Conservation (phyloP, 2,797 vertebrate genomes). For the Myotis planiceps region DNA sequence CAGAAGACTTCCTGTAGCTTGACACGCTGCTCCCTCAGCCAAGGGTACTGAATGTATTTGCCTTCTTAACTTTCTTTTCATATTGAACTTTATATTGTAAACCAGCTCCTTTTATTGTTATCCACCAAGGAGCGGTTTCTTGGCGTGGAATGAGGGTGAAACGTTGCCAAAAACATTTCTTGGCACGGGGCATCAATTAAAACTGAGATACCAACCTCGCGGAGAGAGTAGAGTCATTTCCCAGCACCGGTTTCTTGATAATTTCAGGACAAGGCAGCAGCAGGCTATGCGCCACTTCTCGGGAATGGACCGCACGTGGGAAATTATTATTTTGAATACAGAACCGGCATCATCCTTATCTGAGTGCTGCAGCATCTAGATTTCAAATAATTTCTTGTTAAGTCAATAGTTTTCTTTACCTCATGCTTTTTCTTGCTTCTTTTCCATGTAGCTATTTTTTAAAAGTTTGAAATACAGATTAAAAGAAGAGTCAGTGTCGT, state of each 20-base stretch:
- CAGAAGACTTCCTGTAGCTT: constrained; percentile 71
- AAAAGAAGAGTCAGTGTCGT: not conserved
- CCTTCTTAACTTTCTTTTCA: constrained; percentile 46
- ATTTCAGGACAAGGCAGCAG: not conserved
- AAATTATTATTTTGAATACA: not conserved
- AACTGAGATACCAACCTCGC: constrained; percentile 7
- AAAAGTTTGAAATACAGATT: not conserved
- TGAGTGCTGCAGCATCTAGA: no score
- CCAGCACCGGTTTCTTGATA: not conserved
- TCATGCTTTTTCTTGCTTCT: not conserved
- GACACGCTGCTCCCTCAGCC: constrained; percentile 49
- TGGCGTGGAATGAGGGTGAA: constrained; percentile 37
- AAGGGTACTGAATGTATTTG: constrained; percentile 48
- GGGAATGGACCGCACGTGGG: not conserved
- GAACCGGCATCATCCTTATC: not conserved
- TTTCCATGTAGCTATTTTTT: not conserved
- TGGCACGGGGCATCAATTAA: constrained; percentile 46
- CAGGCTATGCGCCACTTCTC: not conserved
- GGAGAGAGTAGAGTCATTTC: not conserved
- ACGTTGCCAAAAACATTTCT: constrained; percentile 46
- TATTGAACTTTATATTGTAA: constrained; percentile 14
- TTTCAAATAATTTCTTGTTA: not conserved
- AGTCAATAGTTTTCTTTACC: not conserved
- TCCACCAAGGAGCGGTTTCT: constrained; percentile 56
- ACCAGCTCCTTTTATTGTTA: constrained; percentile 44